Conservation (phyloP, 2,797 vertebrate genomes). For the Lacerta viridis region DNA sequence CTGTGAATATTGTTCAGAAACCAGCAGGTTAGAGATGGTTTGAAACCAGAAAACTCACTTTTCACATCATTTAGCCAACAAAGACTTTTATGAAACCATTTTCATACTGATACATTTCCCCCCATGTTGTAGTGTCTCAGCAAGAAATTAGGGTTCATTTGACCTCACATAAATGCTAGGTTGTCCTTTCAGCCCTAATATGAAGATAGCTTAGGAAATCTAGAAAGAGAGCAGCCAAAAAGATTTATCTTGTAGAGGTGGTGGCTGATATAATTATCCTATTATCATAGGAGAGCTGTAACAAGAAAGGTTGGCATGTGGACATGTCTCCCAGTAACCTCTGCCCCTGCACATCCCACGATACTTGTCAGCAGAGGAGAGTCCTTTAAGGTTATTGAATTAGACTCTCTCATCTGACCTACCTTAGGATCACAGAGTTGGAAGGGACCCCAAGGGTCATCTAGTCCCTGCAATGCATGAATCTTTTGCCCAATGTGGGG, state of each 20-base stretch:
- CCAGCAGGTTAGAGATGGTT: constrained; percentile 26
- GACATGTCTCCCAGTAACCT: no score
- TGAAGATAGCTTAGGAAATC: background rate
- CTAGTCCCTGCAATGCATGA: no score
- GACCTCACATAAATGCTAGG: background rate
- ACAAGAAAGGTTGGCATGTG: background rate
- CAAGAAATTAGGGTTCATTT: constrained; percentile 21
- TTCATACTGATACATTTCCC: background rate
- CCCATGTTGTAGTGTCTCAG: background rate
- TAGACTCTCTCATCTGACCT: no score
- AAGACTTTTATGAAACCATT: background rate
- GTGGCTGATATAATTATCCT: background rate
- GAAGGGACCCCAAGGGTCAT: no score
- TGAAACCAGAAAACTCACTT: constrained; percentile 9
- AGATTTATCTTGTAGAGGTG: background rate
- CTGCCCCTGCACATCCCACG: no score
- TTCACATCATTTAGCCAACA: background rate
- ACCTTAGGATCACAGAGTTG: no score
- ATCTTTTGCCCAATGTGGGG: no score
- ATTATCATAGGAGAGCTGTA: background rate
- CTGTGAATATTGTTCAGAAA: constrained; percentile 46
- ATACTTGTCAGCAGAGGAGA: no score
- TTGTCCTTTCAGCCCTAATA: constrained; percentile 8
- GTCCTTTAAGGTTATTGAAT: no score
- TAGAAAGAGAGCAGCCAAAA: background rate